Evolutionary conservation across 1,140 invertebrate genomes (phyloP).

Genomic region (Bombus haemorrhoidalis): DNA sequence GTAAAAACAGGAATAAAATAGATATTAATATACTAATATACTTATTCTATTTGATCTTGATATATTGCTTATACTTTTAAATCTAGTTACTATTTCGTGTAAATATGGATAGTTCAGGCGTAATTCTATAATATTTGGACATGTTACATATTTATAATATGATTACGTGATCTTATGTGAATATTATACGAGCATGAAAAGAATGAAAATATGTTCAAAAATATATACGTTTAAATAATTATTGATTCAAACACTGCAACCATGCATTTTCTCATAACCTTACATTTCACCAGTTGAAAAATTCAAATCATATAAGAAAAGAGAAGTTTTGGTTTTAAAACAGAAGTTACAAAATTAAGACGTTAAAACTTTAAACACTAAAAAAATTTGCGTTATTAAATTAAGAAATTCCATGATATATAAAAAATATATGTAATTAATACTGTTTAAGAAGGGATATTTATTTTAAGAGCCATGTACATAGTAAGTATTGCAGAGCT

Average conservation of each 20-base stretch:
- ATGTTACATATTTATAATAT: constrained; percentile 52
- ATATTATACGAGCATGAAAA: constrained; percentile 43
- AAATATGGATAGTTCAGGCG: constrained; percentile 45
- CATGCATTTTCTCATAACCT: constrained; percentile 9
- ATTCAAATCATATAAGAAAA: neutral
- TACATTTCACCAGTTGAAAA: neutral
- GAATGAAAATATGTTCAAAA: constrained; percentile 33
- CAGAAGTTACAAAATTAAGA: neutral
- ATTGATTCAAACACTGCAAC: neutral
- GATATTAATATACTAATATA: constrained; percentile 41
- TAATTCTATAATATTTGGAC: constrained; percentile 33
- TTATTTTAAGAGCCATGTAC: constrained; percentile 44
- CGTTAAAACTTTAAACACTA: neutral
- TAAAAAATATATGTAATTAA: constrained; percentile 21
- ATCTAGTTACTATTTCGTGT: constrained; percentile 45
- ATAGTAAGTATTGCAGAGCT: constrained; percentile 42
- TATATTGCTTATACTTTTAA: constrained; percentile 44
- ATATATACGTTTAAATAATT: constrained; percentile 50
- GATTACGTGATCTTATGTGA: constrained; percentile 34
- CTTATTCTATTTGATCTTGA: constrained; percentile 46
- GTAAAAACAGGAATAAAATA: constrained; percentile 42
- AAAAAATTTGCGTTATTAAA: neutral
- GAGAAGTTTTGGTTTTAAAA: neutral
- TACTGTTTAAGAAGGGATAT: constrained; percentile 50
- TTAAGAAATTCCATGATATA: neutral